phyloP scores from a whole-genome alignment of 2,797 vertebrate species.

The Chiloscyllium punctatum region DNA sequence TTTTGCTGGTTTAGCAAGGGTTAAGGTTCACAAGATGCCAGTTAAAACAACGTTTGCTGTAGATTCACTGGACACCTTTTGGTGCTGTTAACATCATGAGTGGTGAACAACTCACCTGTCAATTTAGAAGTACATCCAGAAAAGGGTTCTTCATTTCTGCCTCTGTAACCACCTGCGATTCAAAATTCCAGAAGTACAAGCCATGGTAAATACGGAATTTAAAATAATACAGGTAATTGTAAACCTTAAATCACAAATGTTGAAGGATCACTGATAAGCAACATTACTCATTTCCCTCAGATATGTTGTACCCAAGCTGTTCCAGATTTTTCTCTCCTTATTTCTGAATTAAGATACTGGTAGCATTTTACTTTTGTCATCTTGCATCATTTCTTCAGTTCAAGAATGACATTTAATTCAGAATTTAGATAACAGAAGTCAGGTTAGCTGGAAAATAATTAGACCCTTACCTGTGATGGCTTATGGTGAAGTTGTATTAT shows the following conservation, averaged over 20 bases:
- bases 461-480: neutral
- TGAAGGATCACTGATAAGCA: neutral
- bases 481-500: neutral
- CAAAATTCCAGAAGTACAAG: neutral
- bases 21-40: no score
- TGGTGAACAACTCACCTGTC: neutral
- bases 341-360: neutral
- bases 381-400: neutral
- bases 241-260: neutral
- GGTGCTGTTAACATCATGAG: conserved; percentile 40
- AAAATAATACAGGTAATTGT: neutral
- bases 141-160: conserved; percentile 61
- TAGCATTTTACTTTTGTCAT: neutral
- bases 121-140: conserved; percentile 39
- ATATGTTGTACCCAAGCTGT: neutral
- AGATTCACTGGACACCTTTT: neutral
- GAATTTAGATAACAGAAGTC: neutral
- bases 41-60: no score
- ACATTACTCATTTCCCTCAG: neutral
- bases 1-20: no score
- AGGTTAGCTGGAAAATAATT: neutral
- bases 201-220: neutral
- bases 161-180: conserved; percentile 60
- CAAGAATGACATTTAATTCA: neutral
- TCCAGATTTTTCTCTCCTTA: neutral